Evolutionary conservation across 2,797 vertebrate genomes (phyloP).

Genomic region (Bradypus variegatus): DNA sequence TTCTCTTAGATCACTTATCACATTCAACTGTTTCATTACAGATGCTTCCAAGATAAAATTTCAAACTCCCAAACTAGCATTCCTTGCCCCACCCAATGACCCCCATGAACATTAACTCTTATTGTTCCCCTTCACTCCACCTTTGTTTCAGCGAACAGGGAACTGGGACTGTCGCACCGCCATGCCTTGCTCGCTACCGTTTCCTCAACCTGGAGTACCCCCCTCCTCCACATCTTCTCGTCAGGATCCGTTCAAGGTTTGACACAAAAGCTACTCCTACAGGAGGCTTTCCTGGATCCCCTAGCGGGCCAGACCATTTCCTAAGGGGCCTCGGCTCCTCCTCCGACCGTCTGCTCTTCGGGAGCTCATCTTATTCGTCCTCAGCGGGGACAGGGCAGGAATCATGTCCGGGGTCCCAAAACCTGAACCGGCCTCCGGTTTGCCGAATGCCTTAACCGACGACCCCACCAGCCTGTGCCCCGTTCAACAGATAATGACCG

Average conservation of each 20-base stretch:
- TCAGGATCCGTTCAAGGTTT: background rate
- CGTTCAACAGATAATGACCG: background rate
- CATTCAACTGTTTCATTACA: background rate
- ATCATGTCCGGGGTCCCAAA: background rate
- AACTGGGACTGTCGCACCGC: background rate
- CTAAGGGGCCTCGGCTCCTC: background rate
- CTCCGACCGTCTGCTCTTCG: background rate
- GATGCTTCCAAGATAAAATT: background rate
- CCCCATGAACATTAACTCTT: background rate
- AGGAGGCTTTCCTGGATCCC: too few species aligned
- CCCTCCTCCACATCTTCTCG: background rate
- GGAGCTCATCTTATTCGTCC: background rate
- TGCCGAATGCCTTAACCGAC: too few species aligned
- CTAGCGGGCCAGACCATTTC: too few species aligned
- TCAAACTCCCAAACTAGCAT: background rate
- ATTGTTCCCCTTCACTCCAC: background rate
- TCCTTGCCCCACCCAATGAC: background rate
- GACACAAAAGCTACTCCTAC: background rate
- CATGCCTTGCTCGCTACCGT: too few species aligned
- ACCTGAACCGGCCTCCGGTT: background rate
- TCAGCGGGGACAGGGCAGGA: background rate
- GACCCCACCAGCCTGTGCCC: too few species aligned
- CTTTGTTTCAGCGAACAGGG: background rate
- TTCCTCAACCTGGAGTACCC: background rate
- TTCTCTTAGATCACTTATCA: background rate